A percentile compares a stretch with the other conserved stretches of the same genome.
These are phyloP conservation scores for Rhimphoctona megacephalus DNA, from an alignment of 2,888 invertebrate genomes.

Conservation along the genomic window DNA sequence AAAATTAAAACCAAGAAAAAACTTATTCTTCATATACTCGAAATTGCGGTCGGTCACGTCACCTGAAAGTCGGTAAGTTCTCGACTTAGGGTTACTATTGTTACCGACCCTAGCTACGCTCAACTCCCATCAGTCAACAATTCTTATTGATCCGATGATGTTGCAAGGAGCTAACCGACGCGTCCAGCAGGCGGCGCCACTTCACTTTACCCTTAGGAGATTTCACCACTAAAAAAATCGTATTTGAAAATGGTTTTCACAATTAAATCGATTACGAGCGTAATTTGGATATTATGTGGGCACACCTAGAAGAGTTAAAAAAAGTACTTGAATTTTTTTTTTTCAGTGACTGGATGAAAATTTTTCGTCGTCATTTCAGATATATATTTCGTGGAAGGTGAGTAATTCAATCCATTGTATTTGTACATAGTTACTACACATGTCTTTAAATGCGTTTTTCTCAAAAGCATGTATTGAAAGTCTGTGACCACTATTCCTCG, in stretches of 20 bases:
- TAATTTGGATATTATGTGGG: background rate
- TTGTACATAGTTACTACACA: too few species aligned
- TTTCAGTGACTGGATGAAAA: too few species aligned
- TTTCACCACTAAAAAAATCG: background rate
- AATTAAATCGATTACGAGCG: background rate
- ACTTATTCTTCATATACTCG: background rate
- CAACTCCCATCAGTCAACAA: slow-evolving; percentile 27
- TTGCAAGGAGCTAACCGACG: slow-evolving; percentile 32
- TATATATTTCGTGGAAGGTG: too few species aligned
- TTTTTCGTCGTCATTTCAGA: too few species aligned
- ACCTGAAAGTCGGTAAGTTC: slow-evolving; percentile 45
- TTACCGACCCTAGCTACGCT: slow-evolving; percentile 52
- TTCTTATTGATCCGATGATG: slow-evolving; percentile 48
- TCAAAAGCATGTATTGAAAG: too few species aligned
- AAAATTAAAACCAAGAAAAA: too few species aligned
- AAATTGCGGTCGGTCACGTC: slow-evolving; percentile 31
- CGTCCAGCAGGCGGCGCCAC: slow-evolving; percentile 58
- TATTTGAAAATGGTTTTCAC: background rate
- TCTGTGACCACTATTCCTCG: too few species aligned
- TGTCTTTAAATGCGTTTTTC: too few species aligned
- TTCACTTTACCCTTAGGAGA: slow-evolving; percentile 3
- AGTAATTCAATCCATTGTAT: too few species aligned
- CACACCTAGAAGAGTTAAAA: background rate
- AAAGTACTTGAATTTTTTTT: background rate
- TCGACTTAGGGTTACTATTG: slow-evolving; percentile 18